Evolutionary conservation across 1,140 invertebrate genomes (phyloP), one percentile per base, ranked within the genome.

Genomic region (Magallana angulata): DNA sequence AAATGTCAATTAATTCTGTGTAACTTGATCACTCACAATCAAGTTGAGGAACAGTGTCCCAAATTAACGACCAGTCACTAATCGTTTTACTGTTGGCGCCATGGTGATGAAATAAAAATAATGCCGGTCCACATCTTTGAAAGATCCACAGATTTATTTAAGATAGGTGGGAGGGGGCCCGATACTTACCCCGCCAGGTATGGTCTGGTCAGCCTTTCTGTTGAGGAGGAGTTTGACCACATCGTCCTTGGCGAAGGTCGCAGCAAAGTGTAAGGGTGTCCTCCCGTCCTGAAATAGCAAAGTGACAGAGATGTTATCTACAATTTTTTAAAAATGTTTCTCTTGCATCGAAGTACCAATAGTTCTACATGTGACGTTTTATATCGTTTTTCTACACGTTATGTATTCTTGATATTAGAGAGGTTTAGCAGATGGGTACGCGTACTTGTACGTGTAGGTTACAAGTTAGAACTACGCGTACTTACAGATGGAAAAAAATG

Each of bases 221-320:
- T 97, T 96, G 76, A 99, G 95, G 9, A 99, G 96, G 57, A 98
- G 95, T 93, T 98, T 98, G 93, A 99, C 97, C 84, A 98, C 97
- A 94, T 99, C 98, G 95, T 99, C 98, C 92, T 98, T 96, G 30
- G 97, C 98, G 94, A 98, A 97, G 96, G 98, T 97, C 57, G 98
- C 97, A 18, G 98, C 98, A 94, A 98, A 97, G 95, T 99, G 98
- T 48, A 99, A 96, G 56, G 97, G 97, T 96, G 98, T 98, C 95
- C 97, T 98, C 94, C 98, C 98, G 95, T 99, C 98, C 98, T 99
- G 96, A 12, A 95, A 96, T 85, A 18, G 85, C 36, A 48, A 48
- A 48, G 36, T 3, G 36, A 48, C 2, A 48, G 36, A 48, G 36
- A 48, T 48, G 5, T 5, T 4, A 48, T 48, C 36, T 24, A 24